Conservation (phyloP, 1,140 invertebrate species). For the Goniozus legneri region DNA sequence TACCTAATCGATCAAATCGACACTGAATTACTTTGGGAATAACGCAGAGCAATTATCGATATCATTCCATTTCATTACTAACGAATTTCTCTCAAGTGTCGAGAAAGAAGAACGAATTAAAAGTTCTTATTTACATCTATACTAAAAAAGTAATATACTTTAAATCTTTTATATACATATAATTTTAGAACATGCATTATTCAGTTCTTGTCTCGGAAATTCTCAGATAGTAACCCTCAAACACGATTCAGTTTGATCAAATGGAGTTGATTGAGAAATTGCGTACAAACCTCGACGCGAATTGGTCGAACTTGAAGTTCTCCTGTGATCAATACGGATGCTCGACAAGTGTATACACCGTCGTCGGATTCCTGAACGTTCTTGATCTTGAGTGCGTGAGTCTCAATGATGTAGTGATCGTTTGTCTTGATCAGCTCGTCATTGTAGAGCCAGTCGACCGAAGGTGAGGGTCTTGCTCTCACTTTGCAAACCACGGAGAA, state of each 20-base stretch:
- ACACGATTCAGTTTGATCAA: background rate
- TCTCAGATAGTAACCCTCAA: too few species aligned
- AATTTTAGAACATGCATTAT: too few species aligned
- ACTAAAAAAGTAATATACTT: too few species aligned
- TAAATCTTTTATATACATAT: too few species aligned
- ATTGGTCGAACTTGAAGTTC: slow-evolving; percentile 72
- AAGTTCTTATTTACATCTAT: too few species aligned
- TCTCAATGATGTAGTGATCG: slow-evolving; percentile 70
- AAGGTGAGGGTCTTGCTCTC: slow-evolving; percentile 76
- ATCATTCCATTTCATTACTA: too few species aligned
- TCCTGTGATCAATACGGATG: slow-evolving; percentile 75
- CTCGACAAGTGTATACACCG: slow-evolving; percentile 80
- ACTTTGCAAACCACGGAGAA: slow-evolving; percentile 82
- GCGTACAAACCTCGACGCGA: slow-evolving; percentile 70
- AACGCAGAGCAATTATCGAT: too few species aligned
- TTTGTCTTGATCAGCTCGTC: slow-evolving; percentile 62
- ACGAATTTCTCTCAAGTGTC: slow-evolving; percentile 18
- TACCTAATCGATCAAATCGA: too few species aligned
- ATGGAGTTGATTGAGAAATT: background rate
- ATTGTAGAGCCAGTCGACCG: slow-evolving; percentile 80
- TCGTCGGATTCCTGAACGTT: slow-evolving; percentile 78
- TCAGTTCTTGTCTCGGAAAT: too few species aligned
- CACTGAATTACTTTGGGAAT: too few species aligned
- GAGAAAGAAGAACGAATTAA: too few species aligned
- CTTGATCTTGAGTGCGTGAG: slow-evolving; percentile 74